Evolutionary conservation across 92 coral and sea anemone species (phyloP).

Genomic region (Epizoanthus ramosus): DNA sequence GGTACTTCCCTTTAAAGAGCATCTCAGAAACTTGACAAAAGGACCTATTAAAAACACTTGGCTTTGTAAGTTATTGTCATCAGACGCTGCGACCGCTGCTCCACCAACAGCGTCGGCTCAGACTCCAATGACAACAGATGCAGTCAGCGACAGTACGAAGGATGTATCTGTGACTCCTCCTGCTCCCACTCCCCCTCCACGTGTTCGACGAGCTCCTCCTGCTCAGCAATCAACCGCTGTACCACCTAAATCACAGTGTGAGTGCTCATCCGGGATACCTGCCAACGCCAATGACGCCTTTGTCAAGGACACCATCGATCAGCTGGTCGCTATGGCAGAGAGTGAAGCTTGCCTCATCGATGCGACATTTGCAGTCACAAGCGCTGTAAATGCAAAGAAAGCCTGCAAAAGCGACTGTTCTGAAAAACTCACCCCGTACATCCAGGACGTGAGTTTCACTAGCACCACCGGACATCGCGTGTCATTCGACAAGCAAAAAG

Average conservation of each 20-base stretch:
- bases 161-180: constrained; percentile 11
- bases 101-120: too few relatives aligned
- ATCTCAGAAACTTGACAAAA: constrained; percentile 49
- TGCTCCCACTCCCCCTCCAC: neutral
- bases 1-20: constrained; percentile 54
- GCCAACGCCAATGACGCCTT: constrained; percentile 54
- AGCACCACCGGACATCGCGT: constrained; percentile 77
- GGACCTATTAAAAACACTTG: constrained; percentile 54
- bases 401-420: constrained; percentile 58
- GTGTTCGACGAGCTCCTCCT: neutral
- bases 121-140: neutral
- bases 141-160: too few relatives aligned
- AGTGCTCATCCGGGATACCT: constrained; percentile 57
- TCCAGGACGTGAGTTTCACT: constrained; percentile 66
- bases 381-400: constrained; percentile 53
- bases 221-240: constrained; percentile 23
- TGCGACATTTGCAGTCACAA: constrained; percentile 77
- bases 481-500: constrained; percentile 64
- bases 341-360: constrained; percentile 84
- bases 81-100: constrained; percentile 4
- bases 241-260: constrained; percentile 41
- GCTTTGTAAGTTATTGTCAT: constrained; percentile 58
- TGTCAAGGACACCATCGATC: constrained; percentile 51
- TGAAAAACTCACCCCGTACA: constrained; percentile 49
- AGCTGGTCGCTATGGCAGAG: constrained; percentile 63